These are phyloP conservation scores for Rhinolophus ferrumequinum DNA, from an alignment of 2,113 vertebrate genomes.

Conservation along the genomic window DNA sequence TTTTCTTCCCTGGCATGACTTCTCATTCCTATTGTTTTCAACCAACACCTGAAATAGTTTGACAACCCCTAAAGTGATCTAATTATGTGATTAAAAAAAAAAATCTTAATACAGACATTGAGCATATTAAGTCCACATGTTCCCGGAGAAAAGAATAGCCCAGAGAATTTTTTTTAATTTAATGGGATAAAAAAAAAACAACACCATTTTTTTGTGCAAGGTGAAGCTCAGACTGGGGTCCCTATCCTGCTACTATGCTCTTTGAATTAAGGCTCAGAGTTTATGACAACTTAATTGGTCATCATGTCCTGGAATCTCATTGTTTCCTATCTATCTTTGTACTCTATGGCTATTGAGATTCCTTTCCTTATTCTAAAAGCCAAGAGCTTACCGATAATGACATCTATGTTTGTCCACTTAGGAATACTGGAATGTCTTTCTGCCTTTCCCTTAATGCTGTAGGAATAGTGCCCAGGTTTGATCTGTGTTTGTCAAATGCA, in stretches of 20 bases:
- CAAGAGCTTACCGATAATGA: not conserved
- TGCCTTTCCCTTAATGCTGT: not conserved
- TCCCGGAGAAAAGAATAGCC: constrained; percentile 33
- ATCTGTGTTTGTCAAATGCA: constrained; percentile 72
- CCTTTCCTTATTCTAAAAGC: not conserved
- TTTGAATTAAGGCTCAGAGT: constrained; percentile 7
- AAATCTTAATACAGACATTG: not conserved
- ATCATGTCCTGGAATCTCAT: not conserved
- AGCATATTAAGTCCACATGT: constrained; percentile 20
- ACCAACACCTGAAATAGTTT: not conserved
- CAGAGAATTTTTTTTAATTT: constrained; percentile 22
- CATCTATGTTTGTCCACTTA: not conserved
- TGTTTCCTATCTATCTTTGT: constrained; percentile 9
- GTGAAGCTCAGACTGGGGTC: not conserved
- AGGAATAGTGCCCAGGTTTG: constrained; percentile 55
- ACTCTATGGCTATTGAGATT: not conserved
- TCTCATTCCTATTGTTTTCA: constrained; percentile 8
- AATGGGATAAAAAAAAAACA: constrained; percentile 6
- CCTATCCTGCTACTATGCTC: not conserved
- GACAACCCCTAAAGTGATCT: not conserved
- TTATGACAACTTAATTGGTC: not conserved
- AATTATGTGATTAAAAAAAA: constrained; percentile 31
- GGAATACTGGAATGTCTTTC: constrained; percentile 43
- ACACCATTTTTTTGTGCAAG: not conserved
- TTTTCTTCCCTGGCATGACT: not conserved